These are phyloP conservation scores for Syngnathus acus DNA, from an alignment of 2,797 vertebrate species.

Conservation along the genomic window DNA sequence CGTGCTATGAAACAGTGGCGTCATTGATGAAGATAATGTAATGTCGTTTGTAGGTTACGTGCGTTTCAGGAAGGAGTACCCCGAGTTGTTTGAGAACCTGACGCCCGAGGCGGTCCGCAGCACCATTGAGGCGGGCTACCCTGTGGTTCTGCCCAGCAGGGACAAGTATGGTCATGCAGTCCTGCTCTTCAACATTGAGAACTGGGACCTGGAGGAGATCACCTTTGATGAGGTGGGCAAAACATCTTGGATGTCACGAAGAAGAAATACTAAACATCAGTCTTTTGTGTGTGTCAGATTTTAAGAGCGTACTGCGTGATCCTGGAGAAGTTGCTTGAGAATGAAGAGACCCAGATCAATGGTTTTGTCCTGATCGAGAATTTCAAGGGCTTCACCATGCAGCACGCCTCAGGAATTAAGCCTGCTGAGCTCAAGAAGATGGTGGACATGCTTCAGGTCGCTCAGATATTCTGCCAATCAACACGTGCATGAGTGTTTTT, in stretches of 20 bases:
- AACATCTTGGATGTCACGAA: neutral
- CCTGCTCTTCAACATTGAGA: conserved; percentile 95
- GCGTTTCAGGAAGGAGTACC: conserved; percentile 88
- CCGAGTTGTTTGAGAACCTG: conserved; percentile 89
- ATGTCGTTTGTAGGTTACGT: conserved; percentile 75
- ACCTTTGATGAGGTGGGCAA: conserved; percentile 91
- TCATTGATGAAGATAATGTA: conserved; percentile 24
- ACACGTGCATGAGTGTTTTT: neutral
- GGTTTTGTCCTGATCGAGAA: conserved; percentile 97
- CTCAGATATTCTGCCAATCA: conserved; percentile 3
- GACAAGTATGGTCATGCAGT: conserved; percentile 89
- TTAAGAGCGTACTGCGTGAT: conserved; percentile 93
- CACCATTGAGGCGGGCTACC: conserved; percentile 92
- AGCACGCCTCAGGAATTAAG: conserved; percentile 91
- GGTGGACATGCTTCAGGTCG: conserved; percentile 99
- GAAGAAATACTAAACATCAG: neutral
- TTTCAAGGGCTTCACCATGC: conserved; percentile 95
- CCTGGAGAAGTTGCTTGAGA: conserved; percentile 90
- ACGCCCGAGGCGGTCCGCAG: conserved; percentile 85
- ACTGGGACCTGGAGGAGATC: conserved; percentile 97
- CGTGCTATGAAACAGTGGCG: conserved; percentile 26
- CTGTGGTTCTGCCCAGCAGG: conserved; percentile 83
- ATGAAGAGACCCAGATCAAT: conserved; percentile 95
- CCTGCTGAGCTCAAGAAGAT: conserved; percentile 94
- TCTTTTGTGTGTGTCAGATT: conserved; percentile 65